Evolutionary conservation across 2,113 vertebrate genomes (phyloP).

Genomic region (Catharus bicknelli): DNA sequence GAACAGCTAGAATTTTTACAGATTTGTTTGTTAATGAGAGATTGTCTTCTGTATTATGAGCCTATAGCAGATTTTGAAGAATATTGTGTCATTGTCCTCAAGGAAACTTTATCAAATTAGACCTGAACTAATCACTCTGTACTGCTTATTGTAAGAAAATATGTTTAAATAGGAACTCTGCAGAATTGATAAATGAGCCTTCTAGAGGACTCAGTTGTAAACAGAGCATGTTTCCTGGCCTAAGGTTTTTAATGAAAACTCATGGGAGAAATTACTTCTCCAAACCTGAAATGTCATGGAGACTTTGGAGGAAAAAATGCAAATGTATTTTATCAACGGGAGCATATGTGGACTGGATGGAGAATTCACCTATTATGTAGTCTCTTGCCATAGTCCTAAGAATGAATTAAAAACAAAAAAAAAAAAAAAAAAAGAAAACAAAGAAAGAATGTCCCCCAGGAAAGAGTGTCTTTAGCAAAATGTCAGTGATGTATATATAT

Average conservation of each 20-base stretch:
- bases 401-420: rapidly evolving
- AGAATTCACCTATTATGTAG: neutral
- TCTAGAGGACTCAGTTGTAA: neutral
- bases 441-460: neutral
- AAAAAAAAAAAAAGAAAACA: neutral
- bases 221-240: neutral
- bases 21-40: neutral
- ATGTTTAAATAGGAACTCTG: neutral
- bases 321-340: neutral
- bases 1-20: neutral
- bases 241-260: neutral
- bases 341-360: neutral
- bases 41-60: neutral
- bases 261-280: neutral
- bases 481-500: neutral
- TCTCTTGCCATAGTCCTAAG: neutral
- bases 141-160: neutral
- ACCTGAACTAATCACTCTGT: neutral
- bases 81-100: neutral
- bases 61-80: neutral
- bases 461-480: neutral
- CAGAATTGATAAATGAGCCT: neutral
- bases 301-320: neutral
- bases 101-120: neutral
- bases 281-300: neutral